Base-by-base conservation (phyloP, 2,113 vertebrate species). In the Phaethon lepturus region DNA sequence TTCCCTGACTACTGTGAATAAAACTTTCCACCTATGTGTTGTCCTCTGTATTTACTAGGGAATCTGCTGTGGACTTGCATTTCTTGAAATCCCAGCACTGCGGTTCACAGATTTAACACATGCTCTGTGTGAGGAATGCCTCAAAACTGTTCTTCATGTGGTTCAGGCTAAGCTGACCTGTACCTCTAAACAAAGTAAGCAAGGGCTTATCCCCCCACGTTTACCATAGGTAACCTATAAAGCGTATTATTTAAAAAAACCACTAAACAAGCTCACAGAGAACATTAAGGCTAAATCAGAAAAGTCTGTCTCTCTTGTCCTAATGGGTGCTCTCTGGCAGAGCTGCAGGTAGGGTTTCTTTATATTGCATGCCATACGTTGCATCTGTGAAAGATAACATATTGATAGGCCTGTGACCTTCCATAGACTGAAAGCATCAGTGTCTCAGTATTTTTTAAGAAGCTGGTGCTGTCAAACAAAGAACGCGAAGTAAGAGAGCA, bases 261-360 rank as follows among this genome's bases (percentile, higher is more conserved):
- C 0, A 6, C 18, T 5, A 24, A 23, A 28, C 25, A 29, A 44
- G 24, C 33, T 5, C 8, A 13, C 10, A 3, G 38, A 33, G 35
- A 56, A 9, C 52, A 33, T 58, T 33, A 42, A 59, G 25, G 25
- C 17, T 84, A 24, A 62, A 75, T n/a, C 2, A 3, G 35, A 35
- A 53, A 53, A 19, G 11, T 33, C 7, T 49, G 23, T 49, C 26
- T 73, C 3, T 31, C 17, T 76, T 50, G 11, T 38, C 49, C 40
- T 83, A 33, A 17, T 3, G 28, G 28, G 9, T 63, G 6, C 0
- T 3, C 16, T 85, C 22, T 55, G 52, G 15, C 17, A 78, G 44
- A 78, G 28, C 28, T 90, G 52, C 28, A 60, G 31, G 15, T 38
- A 24, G 31, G 7, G 7, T 29, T 93, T 63, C 47, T 53, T 49